phyloP scores from a whole-genome alignment of 2,797 vertebrate species.

The Cottoperca gobio region DNA sequence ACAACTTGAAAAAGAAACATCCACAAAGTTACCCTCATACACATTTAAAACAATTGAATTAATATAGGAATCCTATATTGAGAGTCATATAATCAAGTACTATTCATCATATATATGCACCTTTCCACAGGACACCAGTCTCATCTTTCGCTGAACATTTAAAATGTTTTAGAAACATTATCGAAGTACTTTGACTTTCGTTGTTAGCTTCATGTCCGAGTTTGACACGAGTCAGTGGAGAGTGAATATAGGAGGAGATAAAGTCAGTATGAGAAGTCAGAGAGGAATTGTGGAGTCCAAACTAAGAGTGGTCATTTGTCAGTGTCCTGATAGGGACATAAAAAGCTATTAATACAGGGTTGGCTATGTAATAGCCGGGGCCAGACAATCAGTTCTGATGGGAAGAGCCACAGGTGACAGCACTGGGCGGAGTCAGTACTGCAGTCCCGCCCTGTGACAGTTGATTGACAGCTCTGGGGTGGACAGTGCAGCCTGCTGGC shows the following conservation, averaged over 20 bases:
- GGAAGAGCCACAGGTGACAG: constrained; percentile 69
- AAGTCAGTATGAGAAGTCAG: constrained; percentile 36
- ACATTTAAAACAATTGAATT: constrained; percentile 43
- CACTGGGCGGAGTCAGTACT: constrained; percentile 74
- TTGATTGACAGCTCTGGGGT: constrained; percentile 75
- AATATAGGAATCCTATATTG: constrained; percentile 17
- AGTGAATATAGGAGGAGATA: constrained; percentile 4
- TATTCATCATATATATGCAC: background rate
- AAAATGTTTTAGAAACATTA: constrained; percentile 25
- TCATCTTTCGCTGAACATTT: background rate
- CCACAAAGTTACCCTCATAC: constrained; percentile 6
- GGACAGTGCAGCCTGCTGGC: constrained; percentile 79
- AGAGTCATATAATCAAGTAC: constrained; percentile 12
- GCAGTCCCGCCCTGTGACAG: constrained; percentile 64
- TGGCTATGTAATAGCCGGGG: constrained; percentile 30
- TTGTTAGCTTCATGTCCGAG: background rate
- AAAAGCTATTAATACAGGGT: constrained; percentile 4
- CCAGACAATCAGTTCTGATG: constrained; percentile 71
- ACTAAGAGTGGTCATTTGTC: constrained; percentile 29
- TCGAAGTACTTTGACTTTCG: constrained; percentile 3
- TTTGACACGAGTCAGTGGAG: constrained; percentile 15
- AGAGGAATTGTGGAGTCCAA: constrained; percentile 29
- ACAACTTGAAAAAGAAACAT: constrained; percentile 25
- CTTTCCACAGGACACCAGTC: constrained; percentile 3
- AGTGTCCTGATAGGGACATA: constrained; percentile 21